Percentiles rank a stretch among this genome's conserved stretches.
These are phyloP conservation scores for Labeo catla DNA, from an alignment of 2,113 vertebrate species.

Conservation along the genomic window DNA sequence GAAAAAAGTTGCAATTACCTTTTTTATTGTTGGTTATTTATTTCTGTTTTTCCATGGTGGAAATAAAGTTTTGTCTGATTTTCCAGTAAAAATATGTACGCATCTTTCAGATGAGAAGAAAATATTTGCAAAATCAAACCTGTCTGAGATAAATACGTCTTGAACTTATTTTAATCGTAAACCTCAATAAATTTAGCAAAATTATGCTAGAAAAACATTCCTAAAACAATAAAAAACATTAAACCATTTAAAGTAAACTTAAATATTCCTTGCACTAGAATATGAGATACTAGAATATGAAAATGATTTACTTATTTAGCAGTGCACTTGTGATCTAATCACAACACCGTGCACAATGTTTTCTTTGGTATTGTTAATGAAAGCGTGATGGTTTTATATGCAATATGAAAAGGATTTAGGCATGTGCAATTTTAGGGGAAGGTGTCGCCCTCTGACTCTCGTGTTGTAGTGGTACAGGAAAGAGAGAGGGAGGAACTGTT, in stretches of 20 bases:
- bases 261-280: too few species aligned
- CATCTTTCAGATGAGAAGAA: background rate
- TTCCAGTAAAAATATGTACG: too few species aligned
- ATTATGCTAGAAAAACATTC: too few species aligned
- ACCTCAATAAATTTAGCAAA: too few species aligned
- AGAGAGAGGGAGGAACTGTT: constrained; percentile 48
- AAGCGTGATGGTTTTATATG: background rate
- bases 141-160: background rate
- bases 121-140: background rate
- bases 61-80: too few species aligned
- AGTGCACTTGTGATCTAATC: background rate
- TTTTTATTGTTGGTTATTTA: too few species aligned
- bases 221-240: too few species aligned
- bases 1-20: too few species aligned
- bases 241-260: background rate
- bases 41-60: too few species aligned
- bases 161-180: background rate
- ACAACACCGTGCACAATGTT: background rate
- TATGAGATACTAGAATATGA: too few species aligned
- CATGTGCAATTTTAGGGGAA: constrained; percentile 12
- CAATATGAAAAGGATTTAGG: background rate
- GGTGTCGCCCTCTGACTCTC: constrained; percentile 26
- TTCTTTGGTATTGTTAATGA: background rate
- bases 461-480: constrained; percentile 29
- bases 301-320: background rate